Conservation (phyloP, 2,113 vertebrate genomes). For the Carassius auratus region DNA sequence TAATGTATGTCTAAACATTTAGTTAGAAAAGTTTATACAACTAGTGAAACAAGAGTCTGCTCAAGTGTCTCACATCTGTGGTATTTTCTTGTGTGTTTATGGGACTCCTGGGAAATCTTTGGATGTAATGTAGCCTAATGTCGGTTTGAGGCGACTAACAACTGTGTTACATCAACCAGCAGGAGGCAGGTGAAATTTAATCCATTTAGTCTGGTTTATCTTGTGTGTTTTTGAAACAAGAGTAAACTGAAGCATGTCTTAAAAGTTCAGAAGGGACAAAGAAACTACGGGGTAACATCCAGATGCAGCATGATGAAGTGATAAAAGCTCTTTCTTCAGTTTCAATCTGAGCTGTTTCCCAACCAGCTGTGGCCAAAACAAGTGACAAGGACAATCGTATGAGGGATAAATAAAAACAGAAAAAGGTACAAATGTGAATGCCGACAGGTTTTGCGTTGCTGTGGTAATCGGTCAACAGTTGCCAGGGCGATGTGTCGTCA, state of each 20-base stretch:
- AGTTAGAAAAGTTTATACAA: constrained; percentile 8
- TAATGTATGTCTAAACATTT: background rate
- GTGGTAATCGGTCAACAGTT: constrained; percentile 18
- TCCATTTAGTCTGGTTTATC: constrained; percentile 44
- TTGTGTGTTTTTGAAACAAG: constrained; percentile 1
- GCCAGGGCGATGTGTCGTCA: constrained; percentile 26
- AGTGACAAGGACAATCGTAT: background rate
- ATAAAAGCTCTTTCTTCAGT: background rate
- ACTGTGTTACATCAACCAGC: constrained; percentile 23
- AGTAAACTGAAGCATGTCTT: background rate
- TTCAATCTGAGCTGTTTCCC: background rate
- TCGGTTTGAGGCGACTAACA: constrained; percentile 57
- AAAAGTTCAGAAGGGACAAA: constrained; percentile 19
- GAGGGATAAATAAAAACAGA: background rate
- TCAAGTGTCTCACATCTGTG: background rate
- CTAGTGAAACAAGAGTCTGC: constrained; percentile 1
- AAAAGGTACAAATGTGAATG: background rate
- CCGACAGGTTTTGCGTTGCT: constrained; percentile 7
- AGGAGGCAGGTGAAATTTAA: constrained; percentile 15
- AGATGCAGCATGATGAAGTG: constrained; percentile 5
- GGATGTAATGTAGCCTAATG: constrained; percentile 16
- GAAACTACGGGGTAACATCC: background rate
- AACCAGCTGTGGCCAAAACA: background rate
- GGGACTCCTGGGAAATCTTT: constrained; percentile 16
- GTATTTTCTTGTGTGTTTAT: background rate